phyloP scores from a whole-genome alignment of 2,113 vertebrate genomes.

The Sinocyclocheilus grahami region DNA sequence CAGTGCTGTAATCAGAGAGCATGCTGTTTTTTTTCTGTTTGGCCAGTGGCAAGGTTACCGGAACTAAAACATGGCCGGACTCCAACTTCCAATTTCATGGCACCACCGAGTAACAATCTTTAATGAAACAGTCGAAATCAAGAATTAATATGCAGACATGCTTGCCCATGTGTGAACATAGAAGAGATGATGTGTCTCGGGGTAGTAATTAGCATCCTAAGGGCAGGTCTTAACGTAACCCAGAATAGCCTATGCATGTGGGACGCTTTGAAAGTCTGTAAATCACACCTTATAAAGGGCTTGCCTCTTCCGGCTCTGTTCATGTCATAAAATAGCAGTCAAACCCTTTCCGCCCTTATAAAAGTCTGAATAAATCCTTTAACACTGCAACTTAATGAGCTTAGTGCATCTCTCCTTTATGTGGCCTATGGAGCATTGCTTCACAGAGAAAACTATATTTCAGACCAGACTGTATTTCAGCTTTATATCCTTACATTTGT shows the following conservation, averaged over 20 bases:
- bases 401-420: conserved; percentile 14
- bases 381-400: conserved; percentile 1
- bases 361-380: conserved; percentile 26
- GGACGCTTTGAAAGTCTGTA: conserved; percentile 42
- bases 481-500: background rate
- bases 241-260: conserved; percentile 50
- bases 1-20: conserved; percentile 44
- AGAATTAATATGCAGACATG: conserved; percentile 24
- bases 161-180: conserved; percentile 33
- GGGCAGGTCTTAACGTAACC: conserved; percentile 37
- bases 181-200: conserved; percentile 29
- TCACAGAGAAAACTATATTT: background rate
- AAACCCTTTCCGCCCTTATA: background rate
- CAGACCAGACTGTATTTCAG: background rate
- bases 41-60: conserved; percentile 52
- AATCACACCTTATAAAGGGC: conserved; percentile 38
- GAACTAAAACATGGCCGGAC: conserved; percentile 42
- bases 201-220: conserved; percentile 51
- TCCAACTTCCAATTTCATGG: conserved; percentile 24
- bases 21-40: conserved; percentile 21
- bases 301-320: conserved; percentile 28
- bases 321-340: conserved; percentile 26
- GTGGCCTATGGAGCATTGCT: background rate
- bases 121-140: conserved; percentile 23
- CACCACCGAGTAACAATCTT: conserved; percentile 26